Conservation (phyloP, 1,140 invertebrate species). For the Formica exsecta region DNA sequence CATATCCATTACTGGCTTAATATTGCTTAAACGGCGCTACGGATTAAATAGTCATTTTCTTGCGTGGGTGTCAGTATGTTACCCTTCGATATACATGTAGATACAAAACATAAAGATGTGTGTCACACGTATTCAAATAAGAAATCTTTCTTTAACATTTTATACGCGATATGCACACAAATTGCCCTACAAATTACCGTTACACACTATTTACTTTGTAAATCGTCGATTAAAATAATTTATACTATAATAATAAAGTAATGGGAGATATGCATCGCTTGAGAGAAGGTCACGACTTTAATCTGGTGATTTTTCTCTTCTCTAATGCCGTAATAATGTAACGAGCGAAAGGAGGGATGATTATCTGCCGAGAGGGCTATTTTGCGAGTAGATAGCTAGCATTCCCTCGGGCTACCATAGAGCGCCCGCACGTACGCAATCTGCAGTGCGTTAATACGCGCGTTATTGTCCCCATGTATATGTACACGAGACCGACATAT, state of each 20-base stretch:
- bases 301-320: conserved; percentile 52
- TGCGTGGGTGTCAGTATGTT: background rate
- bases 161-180: background rate
- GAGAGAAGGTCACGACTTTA: conserved; percentile 12
- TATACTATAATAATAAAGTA: background rate
- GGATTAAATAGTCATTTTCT: conserved; percentile 18
- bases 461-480: conserved; percentile 4
- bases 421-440: conserved; percentile 59
- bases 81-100: background rate
- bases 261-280: background rate
- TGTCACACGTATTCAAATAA: background rate
- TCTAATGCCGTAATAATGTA: conserved; percentile 17
- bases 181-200: background rate
- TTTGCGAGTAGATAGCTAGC: conserved; percentile 71
- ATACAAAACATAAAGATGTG: background rate
- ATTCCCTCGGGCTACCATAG: conserved; percentile 72
- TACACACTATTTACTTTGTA: background rate
- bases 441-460: conserved; percentile 52
- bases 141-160: conserved; percentile 15
- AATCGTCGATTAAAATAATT: conserved; percentile 22
- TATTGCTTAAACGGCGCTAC: conserved; percentile 4
- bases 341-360: conserved; percentile 11
- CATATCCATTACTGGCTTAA: conserved; percentile 14
- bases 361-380: conserved; percentile 58
- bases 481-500: background rate